A percentile compares a stretch with the other conserved stretches of the same genome.
Evolutionary conservation across 2,113 vertebrate genomes (phyloP).

Genomic region (Chloropsis hardwickii): DNA sequence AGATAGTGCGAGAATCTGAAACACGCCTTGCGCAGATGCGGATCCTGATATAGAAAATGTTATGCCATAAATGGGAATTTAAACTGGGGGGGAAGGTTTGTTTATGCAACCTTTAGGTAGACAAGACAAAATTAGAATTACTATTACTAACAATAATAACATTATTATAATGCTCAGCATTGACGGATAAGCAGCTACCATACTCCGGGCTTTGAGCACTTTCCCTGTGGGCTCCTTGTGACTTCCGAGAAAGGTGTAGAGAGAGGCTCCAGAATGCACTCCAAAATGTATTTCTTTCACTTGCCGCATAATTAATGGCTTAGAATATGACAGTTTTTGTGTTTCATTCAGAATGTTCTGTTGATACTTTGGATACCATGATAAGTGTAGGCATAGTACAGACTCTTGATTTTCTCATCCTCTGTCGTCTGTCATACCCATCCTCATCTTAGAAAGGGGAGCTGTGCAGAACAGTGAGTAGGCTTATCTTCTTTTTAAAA

Average conservation of each 20-base stretch:
- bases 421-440: constrained; percentile 8
- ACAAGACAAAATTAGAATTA: not conserved
- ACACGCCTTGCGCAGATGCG: not conserved
- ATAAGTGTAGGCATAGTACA: not conserved
- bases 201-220: constrained; percentile 8
- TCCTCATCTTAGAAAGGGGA: not conserved
- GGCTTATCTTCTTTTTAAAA: not conserved
- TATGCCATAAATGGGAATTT: not conserved
- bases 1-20: not conserved
- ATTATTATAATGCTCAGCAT: not conserved
- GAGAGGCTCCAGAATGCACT: constrained; percentile 17
- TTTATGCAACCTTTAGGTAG: not conserved
- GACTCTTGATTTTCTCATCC: not conserved
- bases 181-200: not conserved
- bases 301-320: constrained; percentile 30
- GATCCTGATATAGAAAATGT: not conserved
- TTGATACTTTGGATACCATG: not conserved
- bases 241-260: constrained; percentile 4
- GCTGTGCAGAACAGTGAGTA: not conserved
- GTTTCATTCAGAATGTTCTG: constrained; percentile 13
- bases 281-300: constrained; percentile 41
- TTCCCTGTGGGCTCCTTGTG: constrained; percentile 2
- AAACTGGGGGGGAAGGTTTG: not conserved
- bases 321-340: constrained; percentile 20
- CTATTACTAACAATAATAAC: not conserved